Percentiles rank a stretch among this genome's conserved stretches.
Evolutionary conservation across 2,797 vertebrate species (phyloP).

Genomic region (Spea hammondii): DNA sequence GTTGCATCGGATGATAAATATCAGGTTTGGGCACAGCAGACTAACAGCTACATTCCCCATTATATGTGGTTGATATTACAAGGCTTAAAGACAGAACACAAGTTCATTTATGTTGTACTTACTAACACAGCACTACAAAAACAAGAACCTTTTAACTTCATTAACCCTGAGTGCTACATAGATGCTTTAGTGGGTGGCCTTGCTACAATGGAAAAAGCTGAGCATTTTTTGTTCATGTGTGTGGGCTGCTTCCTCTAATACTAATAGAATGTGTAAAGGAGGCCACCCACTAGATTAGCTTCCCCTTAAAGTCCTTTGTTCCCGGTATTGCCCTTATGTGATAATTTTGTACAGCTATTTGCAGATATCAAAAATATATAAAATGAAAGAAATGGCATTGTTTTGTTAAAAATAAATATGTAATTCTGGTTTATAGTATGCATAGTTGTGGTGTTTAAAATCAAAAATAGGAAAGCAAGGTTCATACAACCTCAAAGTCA

Average conservation of each 20-base stretch:
- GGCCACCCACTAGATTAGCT: slow-evolving; percentile 20
- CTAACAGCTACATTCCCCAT: too few relatives aligned
- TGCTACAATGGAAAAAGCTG: slow-evolving; percentile 25
- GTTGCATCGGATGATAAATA: too few relatives aligned
- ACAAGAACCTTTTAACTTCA: not conserved
- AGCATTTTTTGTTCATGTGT: slow-evolving; percentile 21
- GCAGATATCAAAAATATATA: not conserved
- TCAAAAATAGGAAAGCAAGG: not conserved
- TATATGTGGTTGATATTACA: too few relatives aligned
- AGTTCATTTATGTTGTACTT: too few relatives aligned
- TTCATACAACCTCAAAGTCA: too few relatives aligned
- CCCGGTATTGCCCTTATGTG: too few relatives aligned
- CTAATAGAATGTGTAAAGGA: slow-evolving; percentile 15
- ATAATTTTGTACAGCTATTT: not conserved
- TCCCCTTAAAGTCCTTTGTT: slow-evolving; percentile 4
- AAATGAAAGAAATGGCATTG: not conserved
- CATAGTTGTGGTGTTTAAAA: not conserved
- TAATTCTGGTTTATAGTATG: not conserved
- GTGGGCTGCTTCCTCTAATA: slow-evolving; percentile 29
- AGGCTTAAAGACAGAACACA: too few relatives aligned
- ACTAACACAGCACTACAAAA: not conserved
- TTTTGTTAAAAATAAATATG: not conserved
- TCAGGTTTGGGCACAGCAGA: too few relatives aligned
- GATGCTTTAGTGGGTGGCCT: slow-evolving; percentile 38
- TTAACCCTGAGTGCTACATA: slow-evolving; percentile 1